A percentile compares a stretch with the other conserved stretches of the same genome.
These are phyloP conservation scores for Xerus inauris DNA, from an alignment of 2,113 vertebrate species.

Conservation along the genomic window DNA sequence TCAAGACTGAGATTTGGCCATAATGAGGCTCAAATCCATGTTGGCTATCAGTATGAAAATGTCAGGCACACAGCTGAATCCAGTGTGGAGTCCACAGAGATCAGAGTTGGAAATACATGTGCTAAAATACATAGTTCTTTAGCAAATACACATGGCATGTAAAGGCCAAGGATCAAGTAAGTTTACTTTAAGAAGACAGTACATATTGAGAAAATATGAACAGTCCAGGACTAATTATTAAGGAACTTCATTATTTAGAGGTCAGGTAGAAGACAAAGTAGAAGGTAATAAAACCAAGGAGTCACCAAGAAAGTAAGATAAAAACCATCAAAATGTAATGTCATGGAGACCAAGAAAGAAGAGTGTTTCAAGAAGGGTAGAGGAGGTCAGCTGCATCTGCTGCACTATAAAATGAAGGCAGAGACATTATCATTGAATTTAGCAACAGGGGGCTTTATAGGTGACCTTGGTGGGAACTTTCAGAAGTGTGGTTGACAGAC, in stretches of 20 bases:
- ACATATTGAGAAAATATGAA: not conserved
- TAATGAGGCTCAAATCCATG: not conserved
- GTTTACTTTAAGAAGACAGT: not conserved
- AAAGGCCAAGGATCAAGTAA: not conserved
- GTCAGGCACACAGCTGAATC: not conserved
- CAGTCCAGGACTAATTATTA: not conserved
- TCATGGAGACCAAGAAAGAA: not conserved
- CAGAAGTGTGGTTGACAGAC: not conserved
- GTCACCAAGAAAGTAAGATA: not conserved
- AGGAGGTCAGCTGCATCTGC: not conserved
- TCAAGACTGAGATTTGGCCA: not conserved
- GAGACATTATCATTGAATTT: not conserved
- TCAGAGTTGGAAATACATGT: not conserved
- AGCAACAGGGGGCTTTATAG: not conserved
- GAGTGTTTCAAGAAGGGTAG: not conserved
- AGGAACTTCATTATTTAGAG: not conserved
- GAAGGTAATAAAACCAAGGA: not conserved
- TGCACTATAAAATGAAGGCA: not conserved
- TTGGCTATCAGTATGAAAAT: not conserved
- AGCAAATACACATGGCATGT: not conserved
- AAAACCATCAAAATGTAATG: not conserved
- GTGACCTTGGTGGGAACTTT: slow-evolving; percentile 10
- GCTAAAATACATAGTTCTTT: not conserved
- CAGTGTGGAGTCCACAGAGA: not conserved
- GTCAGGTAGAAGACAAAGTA: slow-evolving; percentile 16